Conservation (phyloP, 2,797 vertebrate species). For the Hippoglossus hippoglossus region DNA sequence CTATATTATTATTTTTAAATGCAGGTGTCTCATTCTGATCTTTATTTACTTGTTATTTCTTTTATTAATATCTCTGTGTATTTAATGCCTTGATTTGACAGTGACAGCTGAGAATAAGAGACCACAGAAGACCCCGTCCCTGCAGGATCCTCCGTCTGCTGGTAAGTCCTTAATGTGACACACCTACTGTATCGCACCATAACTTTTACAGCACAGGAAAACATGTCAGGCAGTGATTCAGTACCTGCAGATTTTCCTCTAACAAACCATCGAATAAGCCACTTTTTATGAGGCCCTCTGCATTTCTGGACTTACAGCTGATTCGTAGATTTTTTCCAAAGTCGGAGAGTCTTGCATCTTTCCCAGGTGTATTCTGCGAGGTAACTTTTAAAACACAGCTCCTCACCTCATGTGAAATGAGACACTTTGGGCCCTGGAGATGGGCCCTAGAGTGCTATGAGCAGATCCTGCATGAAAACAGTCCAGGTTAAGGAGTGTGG, state of each 20-base stretch:
- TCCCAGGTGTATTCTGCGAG: slow-evolving; percentile 46
- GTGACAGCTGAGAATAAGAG: background rate
- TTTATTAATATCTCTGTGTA: background rate
- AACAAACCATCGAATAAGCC: too few species aligned
- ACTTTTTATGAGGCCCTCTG: background rate
- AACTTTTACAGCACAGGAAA: too few species aligned
- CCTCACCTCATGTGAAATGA: slow-evolving; percentile 45
- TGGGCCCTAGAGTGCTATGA: slow-evolving; percentile 8
- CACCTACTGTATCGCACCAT: too few species aligned
- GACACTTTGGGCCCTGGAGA: slow-evolving; percentile 22
- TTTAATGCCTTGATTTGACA: slow-evolving; percentile 14
- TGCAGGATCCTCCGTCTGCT: background rate
- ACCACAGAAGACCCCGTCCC: background rate
- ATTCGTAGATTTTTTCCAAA: slow-evolving; percentile 27
- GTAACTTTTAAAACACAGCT: slow-evolving; percentile 42
- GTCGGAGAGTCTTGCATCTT: background rate
- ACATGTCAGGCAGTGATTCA: too few species aligned
- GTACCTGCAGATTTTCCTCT: too few species aligned
- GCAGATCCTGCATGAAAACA: slow-evolving; percentile 29
- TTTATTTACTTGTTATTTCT: background rate
- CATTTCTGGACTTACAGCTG: background rate
- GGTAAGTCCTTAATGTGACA: slow-evolving; percentile 8
- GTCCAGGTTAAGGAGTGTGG: slow-evolving; percentile 11
- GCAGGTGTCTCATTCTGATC: background rate
- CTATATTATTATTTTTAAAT: background rate